Conservation (phyloP, 2,888 invertebrate genomes). For the Volucella bombylans region DNA sequence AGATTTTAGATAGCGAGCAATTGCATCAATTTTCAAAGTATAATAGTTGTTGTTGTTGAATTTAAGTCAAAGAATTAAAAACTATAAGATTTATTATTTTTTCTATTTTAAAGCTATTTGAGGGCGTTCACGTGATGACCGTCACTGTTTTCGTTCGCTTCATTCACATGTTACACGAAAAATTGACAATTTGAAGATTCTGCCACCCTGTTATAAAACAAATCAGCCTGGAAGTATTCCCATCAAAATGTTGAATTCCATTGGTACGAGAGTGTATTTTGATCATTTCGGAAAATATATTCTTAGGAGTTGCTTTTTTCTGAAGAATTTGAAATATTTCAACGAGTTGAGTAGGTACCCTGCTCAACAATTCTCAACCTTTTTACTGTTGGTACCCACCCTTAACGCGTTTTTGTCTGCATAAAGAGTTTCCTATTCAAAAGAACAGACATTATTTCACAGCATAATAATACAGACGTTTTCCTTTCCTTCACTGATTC, state of each 20-base stretch:
- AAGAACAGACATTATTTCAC: neutral
- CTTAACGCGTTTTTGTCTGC: neutral
- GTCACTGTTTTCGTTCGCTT: too few relatives aligned
- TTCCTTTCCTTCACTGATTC: neutral
- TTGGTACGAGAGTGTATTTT: neutral
- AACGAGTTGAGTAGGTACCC: too few relatives aligned
- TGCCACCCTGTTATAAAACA: neutral
- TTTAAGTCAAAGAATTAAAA: too few relatives aligned
- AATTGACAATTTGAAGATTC: neutral
- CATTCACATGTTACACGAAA: neutral
- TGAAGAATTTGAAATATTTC: neutral
- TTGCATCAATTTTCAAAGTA: too few relatives aligned
- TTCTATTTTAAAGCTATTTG: too few relatives aligned
- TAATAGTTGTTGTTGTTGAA: too few relatives aligned
- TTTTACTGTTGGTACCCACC: neutral
- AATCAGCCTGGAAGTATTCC: constrained; percentile 33
- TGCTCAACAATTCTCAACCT: too few relatives aligned
- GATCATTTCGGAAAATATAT: neutral
- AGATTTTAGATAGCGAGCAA: too few relatives aligned
- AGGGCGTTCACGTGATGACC: too few relatives aligned
- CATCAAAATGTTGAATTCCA: neutral
- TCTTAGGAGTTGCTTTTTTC: constrained; percentile 5
- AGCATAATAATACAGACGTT: neutral
- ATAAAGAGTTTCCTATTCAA: neutral
- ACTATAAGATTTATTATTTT: too few relatives aligned